Percentiles rank a stretch among this genome's conserved stretches.
Evolutionary conservation across 1,140 invertebrate genomes (phyloP).

Genomic region (Capitella teleta): DNA sequence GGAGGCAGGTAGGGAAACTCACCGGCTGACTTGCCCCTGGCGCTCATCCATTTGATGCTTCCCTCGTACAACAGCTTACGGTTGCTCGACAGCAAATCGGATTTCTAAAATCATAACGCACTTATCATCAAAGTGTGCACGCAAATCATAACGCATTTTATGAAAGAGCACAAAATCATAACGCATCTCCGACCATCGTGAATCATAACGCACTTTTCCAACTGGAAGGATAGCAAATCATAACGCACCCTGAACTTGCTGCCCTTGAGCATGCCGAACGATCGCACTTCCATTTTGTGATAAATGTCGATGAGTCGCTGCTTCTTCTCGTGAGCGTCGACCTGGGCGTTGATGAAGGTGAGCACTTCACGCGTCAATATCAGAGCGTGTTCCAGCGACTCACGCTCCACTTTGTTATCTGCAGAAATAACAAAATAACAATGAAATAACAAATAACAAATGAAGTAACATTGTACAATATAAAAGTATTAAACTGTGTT

Average conservation of each 20-base stretch:
- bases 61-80: conserved; percentile 54
- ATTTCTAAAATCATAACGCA: conserved; percentile 49
- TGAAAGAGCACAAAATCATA: too few relatives aligned
- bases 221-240: too few relatives aligned
- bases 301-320: conserved; percentile 84
- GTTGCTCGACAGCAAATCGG: conserved; percentile 73
- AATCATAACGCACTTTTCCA: too few relatives aligned
- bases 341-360: conserved; percentile 76
- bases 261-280: conserved; percentile 67
- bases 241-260: conserved; percentile 64
- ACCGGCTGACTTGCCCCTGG: conserved; percentile 38
- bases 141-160: too few relatives aligned
- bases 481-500: too few relatives aligned
- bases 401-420: conserved; percentile 8
- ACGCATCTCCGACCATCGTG: too few relatives aligned
- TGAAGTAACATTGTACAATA: too few relatives aligned
- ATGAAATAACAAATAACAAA: too few relatives aligned
- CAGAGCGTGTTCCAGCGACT: conserved; percentile 5
- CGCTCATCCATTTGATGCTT: conserved; percentile 37
- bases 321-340: conserved; percentile 80
- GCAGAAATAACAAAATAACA: not conserved
- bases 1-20: conserved; percentile 8
- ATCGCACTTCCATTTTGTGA: conserved; percentile 82
- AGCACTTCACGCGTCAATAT: conserved; percentile 32
- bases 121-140: too few relatives aligned